Percentiles rank a stretch among this genome's conserved stretches.
phyloP scores from a whole-genome alignment of 2,888 invertebrate genomes.

The Anticlea derivata region DNA sequence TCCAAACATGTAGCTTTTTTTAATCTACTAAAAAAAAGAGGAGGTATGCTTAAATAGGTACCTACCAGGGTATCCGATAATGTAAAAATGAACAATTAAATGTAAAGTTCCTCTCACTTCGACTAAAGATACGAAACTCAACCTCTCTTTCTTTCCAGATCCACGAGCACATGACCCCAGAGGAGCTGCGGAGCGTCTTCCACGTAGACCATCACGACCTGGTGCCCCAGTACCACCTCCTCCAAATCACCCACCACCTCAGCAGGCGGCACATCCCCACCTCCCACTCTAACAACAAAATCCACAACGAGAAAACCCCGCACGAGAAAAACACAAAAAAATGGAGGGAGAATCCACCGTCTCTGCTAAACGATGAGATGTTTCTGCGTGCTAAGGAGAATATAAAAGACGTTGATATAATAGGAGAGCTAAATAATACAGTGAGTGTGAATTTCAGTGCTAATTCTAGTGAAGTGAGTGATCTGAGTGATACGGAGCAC shows the following conservation, averaged over 20 bases:
- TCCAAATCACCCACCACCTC: slow-evolving; percentile 88
- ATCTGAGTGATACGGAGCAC: slow-evolving; percentile 60
- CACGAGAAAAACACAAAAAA: slow-evolving; percentile 64
- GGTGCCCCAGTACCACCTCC: slow-evolving; percentile 93
- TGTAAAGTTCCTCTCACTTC: too few species aligned
- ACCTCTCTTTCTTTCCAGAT: slow-evolving; percentile 81
- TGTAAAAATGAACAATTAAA: too few species aligned
- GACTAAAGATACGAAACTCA: too few species aligned
- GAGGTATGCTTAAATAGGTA: too few species aligned
- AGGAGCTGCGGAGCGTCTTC: slow-evolving; percentile 92
- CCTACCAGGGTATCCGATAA: too few species aligned
- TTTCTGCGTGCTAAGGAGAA: slow-evolving; percentile 63
- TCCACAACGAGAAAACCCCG: slow-evolving; percentile 59
- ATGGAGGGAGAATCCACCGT: slow-evolving; percentile 59
- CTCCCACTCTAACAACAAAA: slow-evolving; percentile 55
- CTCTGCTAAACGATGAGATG: slow-evolving; percentile 75
- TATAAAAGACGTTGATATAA: slow-evolving; percentile 72
- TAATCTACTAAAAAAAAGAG: too few species aligned
- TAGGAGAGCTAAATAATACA: slow-evolving; percentile 73
- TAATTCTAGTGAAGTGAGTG: slow-evolving; percentile 67
- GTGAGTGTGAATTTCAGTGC: slow-evolving; percentile 71
- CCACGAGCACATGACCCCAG: slow-evolving; percentile 94
- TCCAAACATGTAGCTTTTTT: too few species aligned
- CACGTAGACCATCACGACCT: slow-evolving; percentile 91
- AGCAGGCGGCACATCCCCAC: slow-evolving; percentile 70